A percentile compares a stretch with the other conserved stretches of the same genome.
phyloP scores from a whole-genome alignment of 2,888 invertebrate species.

The Tiphia femorata region DNA sequence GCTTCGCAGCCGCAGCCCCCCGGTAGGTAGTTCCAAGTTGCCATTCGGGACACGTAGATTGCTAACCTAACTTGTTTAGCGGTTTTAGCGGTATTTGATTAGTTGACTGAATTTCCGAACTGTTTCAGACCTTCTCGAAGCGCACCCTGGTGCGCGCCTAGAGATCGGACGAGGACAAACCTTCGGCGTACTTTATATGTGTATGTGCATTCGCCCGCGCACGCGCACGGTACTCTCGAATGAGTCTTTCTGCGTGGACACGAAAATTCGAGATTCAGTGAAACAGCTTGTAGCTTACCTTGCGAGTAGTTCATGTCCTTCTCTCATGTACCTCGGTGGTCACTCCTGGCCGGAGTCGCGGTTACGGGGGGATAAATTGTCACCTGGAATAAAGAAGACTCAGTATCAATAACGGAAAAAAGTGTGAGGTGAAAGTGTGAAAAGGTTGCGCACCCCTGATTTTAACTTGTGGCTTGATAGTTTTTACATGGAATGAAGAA shows the following conservation, averaged over 20 bases:
- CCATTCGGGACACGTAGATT: slow-evolving; percentile 66
- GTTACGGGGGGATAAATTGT: slow-evolving; percentile 30
- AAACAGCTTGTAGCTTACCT: slow-evolving; percentile 50
- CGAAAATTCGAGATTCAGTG: neutral
- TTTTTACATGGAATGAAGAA: too few relatives aligned
- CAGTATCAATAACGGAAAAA: too few relatives aligned
- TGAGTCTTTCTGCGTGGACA: neutral
- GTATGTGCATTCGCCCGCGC: neutral
- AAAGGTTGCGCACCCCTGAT: too few relatives aligned
- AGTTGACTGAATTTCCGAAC: slow-evolving; percentile 67
- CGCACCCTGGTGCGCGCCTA: slow-evolving; percentile 21
- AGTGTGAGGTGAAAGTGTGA: too few relatives aligned
- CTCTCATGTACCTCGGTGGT: slow-evolving; percentile 64
- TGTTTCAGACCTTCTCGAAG: slow-evolving; percentile 51
- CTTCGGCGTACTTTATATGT: slow-evolving; percentile 34
- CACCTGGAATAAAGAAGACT: slow-evolving; percentile 49
- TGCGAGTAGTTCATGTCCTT: slow-evolving; percentile 68
- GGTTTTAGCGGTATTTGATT: slow-evolving; percentile 68
- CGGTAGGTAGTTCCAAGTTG: slow-evolving; percentile 47
- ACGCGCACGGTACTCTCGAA: neutral
- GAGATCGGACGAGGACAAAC: slow-evolving; percentile 41
- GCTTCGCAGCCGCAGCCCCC: slow-evolving; percentile 48
- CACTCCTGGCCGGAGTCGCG: slow-evolving; percentile 64
- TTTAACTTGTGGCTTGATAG: too few relatives aligned
- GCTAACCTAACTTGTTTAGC: slow-evolving; percentile 67